Evolutionary conservation across 2,888 invertebrate species (phyloP).

Genomic region (Plagodis pulveraria): DNA sequence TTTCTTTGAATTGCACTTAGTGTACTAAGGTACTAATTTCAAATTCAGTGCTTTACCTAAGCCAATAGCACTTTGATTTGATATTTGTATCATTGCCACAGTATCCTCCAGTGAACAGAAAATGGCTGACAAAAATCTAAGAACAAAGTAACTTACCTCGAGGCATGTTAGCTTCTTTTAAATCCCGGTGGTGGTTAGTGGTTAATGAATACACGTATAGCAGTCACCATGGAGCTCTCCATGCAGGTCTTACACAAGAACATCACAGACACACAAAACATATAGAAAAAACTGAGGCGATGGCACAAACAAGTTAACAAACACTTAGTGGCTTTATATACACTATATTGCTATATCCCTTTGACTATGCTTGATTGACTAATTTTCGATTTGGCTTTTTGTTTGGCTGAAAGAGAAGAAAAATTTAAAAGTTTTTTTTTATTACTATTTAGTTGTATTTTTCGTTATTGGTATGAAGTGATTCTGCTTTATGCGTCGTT

Average conservation of each 20-base stretch:
- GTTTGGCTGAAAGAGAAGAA: conserved; percentile 55
- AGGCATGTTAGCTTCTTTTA: conserved; percentile 60
- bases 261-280: conserved; percentile 58
- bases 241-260: conserved; percentile 53
- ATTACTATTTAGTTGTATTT: too few species aligned
- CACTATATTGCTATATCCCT: conserved; percentile 44
- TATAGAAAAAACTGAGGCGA: conserved; percentile 40
- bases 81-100: too few species aligned
- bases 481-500: neutral
- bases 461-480: conserved; percentile 27
- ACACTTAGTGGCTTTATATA: conserved; percentile 43
- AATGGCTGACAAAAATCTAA: neutral
- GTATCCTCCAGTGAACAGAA: too few species aligned
- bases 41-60: too few species aligned
- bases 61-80: too few species aligned
- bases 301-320: conserved; percentile 42
- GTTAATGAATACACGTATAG: conserved; percentile 51
- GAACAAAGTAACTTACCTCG: conserved; percentile 59
- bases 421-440: too few species aligned
- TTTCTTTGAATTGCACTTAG: too few species aligned
- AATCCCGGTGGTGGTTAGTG: conserved; percentile 53
- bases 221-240: conserved; percentile 50
- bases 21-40: too few species aligned
- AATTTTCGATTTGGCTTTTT: conserved; percentile 55
- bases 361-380: conserved; percentile 46